Evolutionary conservation across 2,113 vertebrate species (phyloP), one percentile per base, ranked within the genome.

Genomic region (Bettongia penicillata): DNA sequence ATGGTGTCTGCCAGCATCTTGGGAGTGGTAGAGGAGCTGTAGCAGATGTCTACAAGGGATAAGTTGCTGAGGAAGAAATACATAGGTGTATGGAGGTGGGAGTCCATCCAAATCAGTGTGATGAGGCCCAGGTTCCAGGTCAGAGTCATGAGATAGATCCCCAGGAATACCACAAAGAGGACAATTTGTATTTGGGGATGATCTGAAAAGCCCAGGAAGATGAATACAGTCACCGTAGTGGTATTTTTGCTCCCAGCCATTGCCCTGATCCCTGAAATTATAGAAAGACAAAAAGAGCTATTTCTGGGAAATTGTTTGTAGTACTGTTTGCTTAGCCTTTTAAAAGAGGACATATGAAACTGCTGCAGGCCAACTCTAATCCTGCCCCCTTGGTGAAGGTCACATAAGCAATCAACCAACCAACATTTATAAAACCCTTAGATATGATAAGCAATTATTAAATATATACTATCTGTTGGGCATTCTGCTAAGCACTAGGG

Each of bases 21-120:
- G 9, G 96, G 96, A 8, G 53, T 50, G 0, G 96, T 95, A 50
- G 96, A 94, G 31, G 98, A 94, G 10, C 93, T 97, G 10, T 95
- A 97, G 51, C 90, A 96, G 31, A 97, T 91, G 22, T 98, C 97
- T 16, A 97, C 23, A 92, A 97, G 95, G 47, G 97, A 97, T 25
- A 97, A 50, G 57, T 97, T 94, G 25, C 94, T 55, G 43, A 97
- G 96, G 93, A 98, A 98, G 90, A 97, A 96, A 91, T 96, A 95
- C 97, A 95, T 96, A 68, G 97, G 97, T 0, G 26, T 97, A 19
- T 97, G 98, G 0, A 98, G 93, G 8, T 93, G 95, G 8, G 55
- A 49, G 24, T 97, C 97, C 6, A 68, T 43, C 49, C 92, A 91
- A 89, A 97, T 96, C 22, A 98, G 89, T 0, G n/a, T 0, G 0